A percentile compares a stretch with the other conserved stretches of the same genome.
phyloP scores from a whole-genome alignment of 1,140 invertebrate genomes.

The Antheraea mylitta region DNA sequence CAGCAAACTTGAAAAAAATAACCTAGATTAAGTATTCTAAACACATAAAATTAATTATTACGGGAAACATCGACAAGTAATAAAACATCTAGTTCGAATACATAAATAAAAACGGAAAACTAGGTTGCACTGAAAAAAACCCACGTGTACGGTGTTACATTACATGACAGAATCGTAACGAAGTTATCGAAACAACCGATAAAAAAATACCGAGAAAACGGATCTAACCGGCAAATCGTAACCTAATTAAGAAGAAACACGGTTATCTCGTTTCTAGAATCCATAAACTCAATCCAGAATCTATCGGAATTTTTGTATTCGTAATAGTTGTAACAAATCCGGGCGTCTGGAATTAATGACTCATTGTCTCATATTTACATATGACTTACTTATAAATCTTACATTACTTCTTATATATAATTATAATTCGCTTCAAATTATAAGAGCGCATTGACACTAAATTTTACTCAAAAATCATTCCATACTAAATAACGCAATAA shows the following conservation, averaged over 20 bases:
- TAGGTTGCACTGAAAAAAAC: neutral
- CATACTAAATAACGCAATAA: too few relatives aligned
- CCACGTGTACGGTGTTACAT: neutral
- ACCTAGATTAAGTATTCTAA: neutral
- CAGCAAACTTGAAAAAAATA: too few relatives aligned
- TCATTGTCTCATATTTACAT: too few relatives aligned
- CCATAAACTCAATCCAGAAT: constrained; percentile 15
- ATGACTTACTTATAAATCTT: too few relatives aligned
- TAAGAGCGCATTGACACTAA: too few relatives aligned
- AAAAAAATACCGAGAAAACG: constrained; percentile 32
- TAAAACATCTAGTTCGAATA: neutral
- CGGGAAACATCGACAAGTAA: neutral
- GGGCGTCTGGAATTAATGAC: neutral
- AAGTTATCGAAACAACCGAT: constrained; percentile 49
- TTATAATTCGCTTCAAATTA: too few relatives aligned
- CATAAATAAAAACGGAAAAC: neutral
- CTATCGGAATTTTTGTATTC: neutral
- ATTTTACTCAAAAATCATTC: too few relatives aligned
- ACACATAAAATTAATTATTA: neutral
- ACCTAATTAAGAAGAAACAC: constrained; percentile 52
- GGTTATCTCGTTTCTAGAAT: constrained; percentile 47
- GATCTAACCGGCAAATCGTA: constrained; percentile 26
- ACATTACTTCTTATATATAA: too few relatives aligned
- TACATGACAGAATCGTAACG: constrained; percentile 21
- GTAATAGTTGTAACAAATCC: neutral